Evolutionary conservation across 2,888 invertebrate species (phyloP), one percentile per base, ranked within the genome.

Genomic region (Ariolimax columbianus): DNA sequence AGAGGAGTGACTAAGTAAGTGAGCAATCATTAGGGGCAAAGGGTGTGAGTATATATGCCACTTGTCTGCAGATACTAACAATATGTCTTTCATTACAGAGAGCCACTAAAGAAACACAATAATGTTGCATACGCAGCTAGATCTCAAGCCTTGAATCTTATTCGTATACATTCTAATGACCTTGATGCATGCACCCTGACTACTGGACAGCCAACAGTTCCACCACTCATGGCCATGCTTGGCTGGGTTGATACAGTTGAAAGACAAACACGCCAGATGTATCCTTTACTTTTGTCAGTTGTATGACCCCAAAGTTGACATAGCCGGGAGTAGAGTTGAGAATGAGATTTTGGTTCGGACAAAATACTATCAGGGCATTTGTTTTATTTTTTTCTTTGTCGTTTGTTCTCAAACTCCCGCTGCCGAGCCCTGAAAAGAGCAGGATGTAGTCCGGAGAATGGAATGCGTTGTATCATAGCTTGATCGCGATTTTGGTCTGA

Each of bases 211-310:
- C 80, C 80, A 30, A 80, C 80, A 6, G 30, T 80, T 30, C 80
- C 80, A 47, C 80, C 68, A 3, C 36, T 68, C 2, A 47, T 23
- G 23, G 47, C 47, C 51, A 80, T 80, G 80, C n/a, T 80, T 66
- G 63, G 36, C 23, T 80, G 80, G 80, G 38, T 80, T 40, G 68
- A 66, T 80, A 33, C 36, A 43, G 33, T 63, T 68, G 80, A 80
- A 68, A 80, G 43, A 19, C 68, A 68, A 19, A 33, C 40, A 19
- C 80, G 80, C 33, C 68, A 80, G n/a, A 80, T 80, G 80, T 80
- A 80, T 80, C 80, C 47, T 80, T 80, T 14, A 11, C 51, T 33
- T 75, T 43, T n/a, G 1, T 40, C 0, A 43, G 26, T 72, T 43
- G 14, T 9, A 36, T 38, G 23, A 38, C 23, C 23, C 14, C 14